Base-by-base conservation (phyloP, 2,888 invertebrate species). In the Bombylius major region DNA sequence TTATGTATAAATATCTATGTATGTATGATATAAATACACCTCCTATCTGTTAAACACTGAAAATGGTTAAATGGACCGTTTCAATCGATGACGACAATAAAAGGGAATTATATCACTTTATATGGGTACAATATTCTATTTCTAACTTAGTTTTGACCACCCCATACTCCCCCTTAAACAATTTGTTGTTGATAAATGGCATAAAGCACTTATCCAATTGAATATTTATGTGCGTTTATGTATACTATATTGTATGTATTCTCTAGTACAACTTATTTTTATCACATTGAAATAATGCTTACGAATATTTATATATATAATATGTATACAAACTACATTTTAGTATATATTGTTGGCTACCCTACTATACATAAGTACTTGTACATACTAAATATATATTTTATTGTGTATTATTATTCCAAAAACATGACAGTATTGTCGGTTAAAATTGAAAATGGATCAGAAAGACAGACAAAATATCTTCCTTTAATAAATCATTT, bases 121-220 rank as follows among this genome's bases (percentile, higher is more conserved):
- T 59, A 59, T 54, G 51, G 59, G 52, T 50, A 52, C 57, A 51
- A 36, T n/a, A n/a, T 48, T 50, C 11, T 47, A 50, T 47, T 44
- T 55, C 33, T n/a, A 23, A 23, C 55, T 34, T 47, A n/a, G 34
- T 34, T 51, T 42, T 42, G 39, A 42, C 39, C 39, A 42, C 39
- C 39, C 42, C 49, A 42, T 39, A 47, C 53, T 12, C 32, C 53
- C 34, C 31, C 36, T 14, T 51, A 4, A 42, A 42, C 11, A 42
- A 4, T 11, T 11, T 4, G 36, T 56, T 49, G 55, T 60, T 62
- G 62, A 62, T 60, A 60, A 62, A 62, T 62, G 60, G 59, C 60
- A 59, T 55, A 62, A 62, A 62, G 62, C 62, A 62, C 62, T 62
- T 62, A 62, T 59, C 56, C 59, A 60, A 62, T 62, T 62, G 60